These are phyloP conservation scores for Teleiodes luculella DNA, from an alignment of 2,888 invertebrate species.

Conservation along the genomic window DNA sequence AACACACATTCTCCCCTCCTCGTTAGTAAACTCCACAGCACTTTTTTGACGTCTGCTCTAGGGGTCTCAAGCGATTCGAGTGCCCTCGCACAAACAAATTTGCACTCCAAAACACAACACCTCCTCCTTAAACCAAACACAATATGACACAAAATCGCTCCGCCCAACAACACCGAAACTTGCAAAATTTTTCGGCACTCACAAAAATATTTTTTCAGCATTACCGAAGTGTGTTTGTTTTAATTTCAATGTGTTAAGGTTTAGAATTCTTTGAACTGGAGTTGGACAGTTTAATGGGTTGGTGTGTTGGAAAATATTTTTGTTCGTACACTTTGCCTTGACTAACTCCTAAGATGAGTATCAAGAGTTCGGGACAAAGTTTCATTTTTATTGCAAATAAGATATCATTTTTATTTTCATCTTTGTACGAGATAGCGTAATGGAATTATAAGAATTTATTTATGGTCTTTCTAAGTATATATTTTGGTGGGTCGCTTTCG, in stretches of 20 bases:
- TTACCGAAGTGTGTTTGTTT: conserved; percentile 31
- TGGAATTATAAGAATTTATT: conserved; percentile 12
- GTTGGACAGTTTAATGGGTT: conserved; percentile 22
- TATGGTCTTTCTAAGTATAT: not conserved
- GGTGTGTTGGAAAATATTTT: conserved; percentile 37
- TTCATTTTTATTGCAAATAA: conserved; percentile 19
- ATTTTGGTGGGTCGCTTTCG: not conserved
- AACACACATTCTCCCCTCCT: conserved; percentile 60
- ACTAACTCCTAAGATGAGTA: conserved; percentile 58
- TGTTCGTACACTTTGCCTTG: conserved; percentile 50
- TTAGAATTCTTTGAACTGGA: conserved; percentile 33
- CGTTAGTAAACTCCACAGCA: conserved; percentile 65
- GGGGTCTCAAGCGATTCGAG: conserved; percentile 60
- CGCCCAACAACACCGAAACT: conserved; percentile 23
- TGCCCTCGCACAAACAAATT: conserved; percentile 40
- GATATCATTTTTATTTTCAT: conserved; percentile 17
- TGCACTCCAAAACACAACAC: conserved; percentile 29
- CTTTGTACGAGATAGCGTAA: conserved; percentile 10
- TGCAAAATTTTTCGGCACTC: conserved; percentile 34
- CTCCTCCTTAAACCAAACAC: conserved; percentile 28
- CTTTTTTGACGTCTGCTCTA: conserved; percentile 72
- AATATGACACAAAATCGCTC: conserved; percentile 43
- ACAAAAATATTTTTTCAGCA: conserved; percentile 42
- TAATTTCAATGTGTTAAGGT: conserved; percentile 39
- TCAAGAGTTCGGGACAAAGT: conserved; percentile 39